Conservation (phyloP, 2,888 invertebrate genomes). For the Caenorhabditis sulstoni region DNA sequence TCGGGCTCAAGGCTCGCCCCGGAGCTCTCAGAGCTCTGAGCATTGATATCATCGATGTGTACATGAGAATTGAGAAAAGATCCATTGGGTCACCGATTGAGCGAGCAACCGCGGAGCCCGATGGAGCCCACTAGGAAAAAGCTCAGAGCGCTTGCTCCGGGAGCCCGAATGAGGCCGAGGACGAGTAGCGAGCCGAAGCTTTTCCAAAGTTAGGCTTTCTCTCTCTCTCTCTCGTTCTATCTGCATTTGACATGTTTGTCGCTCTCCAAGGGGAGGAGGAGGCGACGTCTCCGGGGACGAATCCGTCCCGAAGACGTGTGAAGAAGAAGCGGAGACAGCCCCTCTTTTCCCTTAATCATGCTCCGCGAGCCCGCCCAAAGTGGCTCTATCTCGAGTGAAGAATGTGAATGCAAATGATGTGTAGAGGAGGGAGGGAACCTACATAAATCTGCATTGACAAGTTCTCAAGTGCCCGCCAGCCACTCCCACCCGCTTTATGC, state of each 20-base stretch:
- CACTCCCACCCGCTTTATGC: too few species aligned
- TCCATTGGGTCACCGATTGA: too few species aligned
- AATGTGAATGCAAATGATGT: slow-evolving; percentile 49
- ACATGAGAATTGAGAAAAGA: background rate
- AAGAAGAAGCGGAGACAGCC: slow-evolving; percentile 23
- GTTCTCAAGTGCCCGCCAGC: slow-evolving; percentile 17
- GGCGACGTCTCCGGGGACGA: slow-evolving; percentile 45
- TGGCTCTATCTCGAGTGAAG: slow-evolving; percentile 9
- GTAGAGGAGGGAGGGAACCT: slow-evolving; percentile 19
- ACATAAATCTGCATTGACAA: slow-evolving; percentile 59
- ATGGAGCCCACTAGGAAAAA: too few species aligned
- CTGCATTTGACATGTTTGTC: slow-evolving; percentile 50
- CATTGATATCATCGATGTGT: slow-evolving; percentile 3
- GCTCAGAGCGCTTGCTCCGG: too few species aligned
- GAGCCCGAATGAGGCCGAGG: too few species aligned
- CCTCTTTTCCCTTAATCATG: slow-evolving; percentile 42
- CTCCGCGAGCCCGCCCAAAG: slow-evolving; percentile 22
- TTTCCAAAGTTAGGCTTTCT: too few species aligned
- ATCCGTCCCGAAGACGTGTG: slow-evolving; percentile 49
- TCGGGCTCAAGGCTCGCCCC: too few species aligned
- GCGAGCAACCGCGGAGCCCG: too few species aligned
- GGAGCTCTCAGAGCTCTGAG: background rate
- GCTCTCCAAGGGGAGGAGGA: slow-evolving; percentile 19
- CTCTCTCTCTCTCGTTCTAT: background rate
- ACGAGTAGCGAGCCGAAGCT: too few species aligned